Percentiles rank a stretch among this genome's conserved stretches.
Evolutionary conservation across 2,113 vertebrate species (phyloP).

Genomic region (Spermophilus dauricus): DNA sequence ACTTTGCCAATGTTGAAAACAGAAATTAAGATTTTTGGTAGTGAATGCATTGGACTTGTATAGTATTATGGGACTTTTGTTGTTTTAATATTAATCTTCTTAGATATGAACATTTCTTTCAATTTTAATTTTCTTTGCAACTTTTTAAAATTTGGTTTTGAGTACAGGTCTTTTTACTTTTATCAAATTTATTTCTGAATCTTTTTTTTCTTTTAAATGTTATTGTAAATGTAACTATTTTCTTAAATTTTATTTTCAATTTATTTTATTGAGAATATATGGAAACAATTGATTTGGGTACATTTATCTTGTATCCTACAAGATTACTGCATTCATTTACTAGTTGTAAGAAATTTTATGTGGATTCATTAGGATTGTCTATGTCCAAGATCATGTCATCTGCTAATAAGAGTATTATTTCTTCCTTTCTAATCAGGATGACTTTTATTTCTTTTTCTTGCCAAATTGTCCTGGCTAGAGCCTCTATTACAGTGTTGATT

Average conservation of each 20-base stretch:
- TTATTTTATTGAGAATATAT: not conserved
- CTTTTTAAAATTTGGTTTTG: not conserved
- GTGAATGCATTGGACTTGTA: not conserved
- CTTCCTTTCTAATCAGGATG: not conserved
- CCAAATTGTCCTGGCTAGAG: not conserved
- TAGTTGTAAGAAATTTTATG: not conserved
- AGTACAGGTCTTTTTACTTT: not conserved
- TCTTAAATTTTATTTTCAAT: not conserved
- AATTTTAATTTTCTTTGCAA: not conserved
- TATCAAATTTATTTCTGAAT: not conserved
- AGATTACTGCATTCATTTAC: not conserved
- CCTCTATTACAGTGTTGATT: not conserved
- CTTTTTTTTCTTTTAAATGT: not conserved
- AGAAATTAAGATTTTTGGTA: not conserved
- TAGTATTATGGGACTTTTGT: not conserved
- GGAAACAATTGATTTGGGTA: not conserved
- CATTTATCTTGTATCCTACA: not conserved
- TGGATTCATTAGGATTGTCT: not conserved
- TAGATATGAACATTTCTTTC: not conserved
- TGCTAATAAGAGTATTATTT: not conserved
- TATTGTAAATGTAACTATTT: not conserved
- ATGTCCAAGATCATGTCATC: not conserved
- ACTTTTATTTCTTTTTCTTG: constrained; percentile 21
- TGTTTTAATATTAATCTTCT: not conserved
- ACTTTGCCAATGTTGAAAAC: not conserved